Conservation (phyloP, 2,797 vertebrate genomes). For the Oreortyx pictus region DNA sequence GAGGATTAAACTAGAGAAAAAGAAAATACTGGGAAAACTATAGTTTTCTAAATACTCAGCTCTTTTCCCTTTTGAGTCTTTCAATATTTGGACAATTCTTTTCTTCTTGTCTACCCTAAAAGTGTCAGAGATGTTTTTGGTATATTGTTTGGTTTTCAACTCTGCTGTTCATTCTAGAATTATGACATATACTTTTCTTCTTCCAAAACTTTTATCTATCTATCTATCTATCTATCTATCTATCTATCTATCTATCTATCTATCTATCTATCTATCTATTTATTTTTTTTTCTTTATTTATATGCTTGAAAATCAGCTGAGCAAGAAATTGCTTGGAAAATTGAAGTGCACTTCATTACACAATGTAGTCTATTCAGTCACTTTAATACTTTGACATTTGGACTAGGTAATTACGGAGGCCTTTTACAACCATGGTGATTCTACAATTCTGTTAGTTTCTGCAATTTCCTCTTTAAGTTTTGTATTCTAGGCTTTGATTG, state of each 20-base stretch:
- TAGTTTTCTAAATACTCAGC: background rate
- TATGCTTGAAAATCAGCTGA: too few species aligned
- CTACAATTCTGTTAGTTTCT: background rate
- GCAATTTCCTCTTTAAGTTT: background rate
- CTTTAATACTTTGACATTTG: background rate
- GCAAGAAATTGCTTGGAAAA: background rate
- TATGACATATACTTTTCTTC: background rate
- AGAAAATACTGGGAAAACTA: background rate
- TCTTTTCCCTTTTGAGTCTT: background rate
- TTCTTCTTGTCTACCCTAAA: background rate
- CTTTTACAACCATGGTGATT: too few species aligned
- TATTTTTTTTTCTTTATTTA: too few species aligned
- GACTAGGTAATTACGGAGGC: too few species aligned
- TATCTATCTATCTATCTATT: too few species aligned
- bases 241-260: too few species aligned
- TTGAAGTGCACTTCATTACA: background rate
- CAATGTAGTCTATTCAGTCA: background rate
- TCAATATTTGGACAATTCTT: background rate
- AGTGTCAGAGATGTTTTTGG: accelerated
- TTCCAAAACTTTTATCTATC: background rate
- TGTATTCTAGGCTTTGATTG: background rate
- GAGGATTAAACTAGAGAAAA: background rate
- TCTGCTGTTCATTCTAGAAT: background rate
- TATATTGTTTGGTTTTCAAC: background rate
- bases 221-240: too few species aligned